These are phyloP conservation scores for Acinonyx jubatus DNA, from an alignment of 2,113 vertebrate species.

Conservation along the genomic window DNA sequence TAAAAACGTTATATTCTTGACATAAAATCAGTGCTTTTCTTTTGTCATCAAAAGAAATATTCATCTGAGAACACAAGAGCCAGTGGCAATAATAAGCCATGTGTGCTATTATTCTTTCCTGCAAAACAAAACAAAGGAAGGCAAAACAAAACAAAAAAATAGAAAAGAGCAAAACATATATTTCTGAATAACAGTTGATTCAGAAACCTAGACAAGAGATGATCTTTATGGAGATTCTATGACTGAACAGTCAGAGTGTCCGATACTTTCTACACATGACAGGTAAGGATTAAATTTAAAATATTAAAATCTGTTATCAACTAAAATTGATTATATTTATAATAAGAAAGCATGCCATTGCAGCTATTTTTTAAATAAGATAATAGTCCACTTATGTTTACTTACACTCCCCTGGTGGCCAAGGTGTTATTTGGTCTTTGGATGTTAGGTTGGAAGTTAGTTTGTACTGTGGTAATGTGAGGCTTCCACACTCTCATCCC, in stretches of 20 bases:
- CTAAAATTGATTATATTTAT: neutral
- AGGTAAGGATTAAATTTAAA: constrained; percentile 5
- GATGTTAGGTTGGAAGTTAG: neutral
- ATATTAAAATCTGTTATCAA: neutral
- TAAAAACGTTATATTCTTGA: constrained; percentile 24
- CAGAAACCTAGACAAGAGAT: neutral
- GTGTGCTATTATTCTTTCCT: neutral
- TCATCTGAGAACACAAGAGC: constrained; percentile 14
- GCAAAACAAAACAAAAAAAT: neutral
- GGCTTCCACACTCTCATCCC: neutral
- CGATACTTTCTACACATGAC: neutral
- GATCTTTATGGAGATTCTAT: neutral
- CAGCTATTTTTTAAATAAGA: neutral
- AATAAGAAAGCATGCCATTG: neutral
- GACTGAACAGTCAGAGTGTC: neutral
- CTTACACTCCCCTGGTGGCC: neutral
- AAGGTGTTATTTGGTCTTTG: neutral
- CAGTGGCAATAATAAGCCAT: neutral
- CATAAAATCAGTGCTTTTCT: neutral
- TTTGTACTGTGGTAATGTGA: neutral
- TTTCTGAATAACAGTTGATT: neutral
- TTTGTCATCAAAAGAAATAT: constrained; percentile 38
- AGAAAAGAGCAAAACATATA: neutral
- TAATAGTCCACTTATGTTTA: neutral
- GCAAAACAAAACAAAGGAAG: neutral